These are phyloP conservation scores for Hyperoplus immaculatus DNA, from an alignment of 2,797 vertebrate species.

Conservation along the genomic window DNA sequence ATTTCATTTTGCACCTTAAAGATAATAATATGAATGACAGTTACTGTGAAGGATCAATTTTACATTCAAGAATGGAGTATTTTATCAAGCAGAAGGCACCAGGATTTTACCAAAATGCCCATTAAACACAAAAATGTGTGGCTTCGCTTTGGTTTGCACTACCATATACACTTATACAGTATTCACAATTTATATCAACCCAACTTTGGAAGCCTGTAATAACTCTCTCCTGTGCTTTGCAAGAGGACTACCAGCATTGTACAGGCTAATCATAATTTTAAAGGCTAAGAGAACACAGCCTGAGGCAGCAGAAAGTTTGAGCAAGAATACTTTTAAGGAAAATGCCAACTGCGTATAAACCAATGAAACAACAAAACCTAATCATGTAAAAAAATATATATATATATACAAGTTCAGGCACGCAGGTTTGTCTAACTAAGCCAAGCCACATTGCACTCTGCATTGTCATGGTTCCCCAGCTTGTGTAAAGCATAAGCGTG, in stretches of 20 bases:
- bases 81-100: neutral
- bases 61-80: neutral
- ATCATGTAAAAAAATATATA: neutral
- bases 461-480: too few relatives aligned
- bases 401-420: too few relatives aligned
- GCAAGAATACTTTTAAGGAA: conserved; percentile 5
- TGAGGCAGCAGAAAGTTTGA: conserved; percentile 14
- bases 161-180: neutral
- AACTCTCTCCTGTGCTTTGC: neutral
- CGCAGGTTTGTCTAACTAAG: too few relatives aligned
- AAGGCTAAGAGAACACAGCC: neutral
- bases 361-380: neutral
- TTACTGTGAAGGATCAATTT: neutral
- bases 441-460: too few relatives aligned
- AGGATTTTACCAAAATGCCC: too few relatives aligned
- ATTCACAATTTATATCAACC: neutral
- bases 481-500: too few relatives aligned
- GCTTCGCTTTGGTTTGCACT: neutral
- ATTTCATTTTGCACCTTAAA: neutral
- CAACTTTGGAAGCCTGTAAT: neutral
- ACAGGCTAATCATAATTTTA: neutral
- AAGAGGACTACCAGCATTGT: neutral
- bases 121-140: neutral
- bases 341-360: conserved; percentile 1
- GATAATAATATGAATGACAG: neutral